Conservation (phyloP, 2,113 vertebrate genomes). For the Ciconia stormi region DNA sequence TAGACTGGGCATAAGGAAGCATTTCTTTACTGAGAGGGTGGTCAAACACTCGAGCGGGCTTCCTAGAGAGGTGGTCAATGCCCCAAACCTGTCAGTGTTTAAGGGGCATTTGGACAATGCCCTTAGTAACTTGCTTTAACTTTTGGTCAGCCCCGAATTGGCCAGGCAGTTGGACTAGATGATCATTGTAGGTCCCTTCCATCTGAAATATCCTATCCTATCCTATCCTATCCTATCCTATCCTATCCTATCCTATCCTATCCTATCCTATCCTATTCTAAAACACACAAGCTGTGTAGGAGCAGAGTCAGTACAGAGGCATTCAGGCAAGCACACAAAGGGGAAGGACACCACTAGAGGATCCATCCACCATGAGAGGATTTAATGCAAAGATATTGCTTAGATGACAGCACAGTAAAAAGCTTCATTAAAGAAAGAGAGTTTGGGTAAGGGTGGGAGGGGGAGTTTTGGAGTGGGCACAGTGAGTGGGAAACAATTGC, state of each 20-base stretch:
- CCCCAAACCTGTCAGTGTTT: not conserved
- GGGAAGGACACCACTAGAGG: not conserved
- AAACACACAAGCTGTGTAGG: not conserved
- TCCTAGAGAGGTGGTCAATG: not conserved
- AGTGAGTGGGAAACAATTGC: not conserved
- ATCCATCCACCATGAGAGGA: not conserved
- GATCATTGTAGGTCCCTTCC: rapidly evolving
- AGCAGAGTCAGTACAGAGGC: not conserved
- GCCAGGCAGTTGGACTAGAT: not conserved
- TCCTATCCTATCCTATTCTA: not conserved
- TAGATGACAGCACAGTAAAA: not conserved
- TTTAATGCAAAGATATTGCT: not conserved
- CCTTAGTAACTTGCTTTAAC: not conserved
- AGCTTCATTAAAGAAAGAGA: not conserved
- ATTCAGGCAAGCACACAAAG: not conserved
- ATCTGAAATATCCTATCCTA: not conserved
- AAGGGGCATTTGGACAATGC: not conserved
- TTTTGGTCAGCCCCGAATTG: not conserved
- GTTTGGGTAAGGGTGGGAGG: not conserved
- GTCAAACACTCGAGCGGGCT: not conserved
- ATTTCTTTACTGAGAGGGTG: not conserved
- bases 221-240: not conserved
- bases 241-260: too few relatives aligned
- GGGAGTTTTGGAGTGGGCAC: not conserved
- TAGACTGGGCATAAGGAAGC: not conserved